Evolutionary conservation across 2,113 vertebrate genomes (phyloP), one percentile per base, ranked within the genome.

Genomic region (Micronycteris hirsuta): DNA sequence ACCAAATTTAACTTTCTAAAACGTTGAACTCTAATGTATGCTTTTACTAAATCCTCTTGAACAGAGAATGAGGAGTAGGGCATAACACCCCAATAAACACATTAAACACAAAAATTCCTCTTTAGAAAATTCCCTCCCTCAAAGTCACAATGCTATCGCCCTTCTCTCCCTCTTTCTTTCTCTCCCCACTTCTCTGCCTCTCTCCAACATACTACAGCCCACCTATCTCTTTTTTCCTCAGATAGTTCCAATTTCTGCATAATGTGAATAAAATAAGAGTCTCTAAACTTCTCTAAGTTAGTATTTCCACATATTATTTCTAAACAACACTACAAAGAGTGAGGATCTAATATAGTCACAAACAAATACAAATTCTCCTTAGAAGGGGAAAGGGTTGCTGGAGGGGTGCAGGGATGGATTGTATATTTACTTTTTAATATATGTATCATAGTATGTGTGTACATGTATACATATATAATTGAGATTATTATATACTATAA

Each of bases 341-440:
- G 76, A 94, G 33, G 15, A 84, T 93, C n/a, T 73, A 63, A 82
- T 16, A 82, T 16, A 96, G 33, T 86, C 15, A 85, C 80, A 94
- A 90, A 85, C 80, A 94, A 90, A 90, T 47, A 84, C 91, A 80
- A 89, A 47, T 78, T 16, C 41, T 84, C 56, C 49, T 85, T 71
- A 88, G 63, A 58, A 91, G 58, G 22, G 47, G 12, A 86, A 58
- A n/a, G 9, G 4, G 73, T 67, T 93, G n/a, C 24, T 45, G 5
- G 77, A 26, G 61, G 36, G 17, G 26, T 13, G 17, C 17, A 28
- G 12, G 12, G 19, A 61, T 93, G 3, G 16, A 45, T 54, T 61
- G 2, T 52, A 71, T 89, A 92, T 89, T 68, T 86, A 61, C 45
- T 41, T 63, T 67, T 89, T 68, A 49, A 80, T 93, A 47, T 86